A percentile compares a stretch with the other conserved stretches of the same genome.
These are phyloP conservation scores for Catostomus latipinnis DNA, from an alignment of 2,797 vertebrate species.

Conservation along the genomic window DNA sequence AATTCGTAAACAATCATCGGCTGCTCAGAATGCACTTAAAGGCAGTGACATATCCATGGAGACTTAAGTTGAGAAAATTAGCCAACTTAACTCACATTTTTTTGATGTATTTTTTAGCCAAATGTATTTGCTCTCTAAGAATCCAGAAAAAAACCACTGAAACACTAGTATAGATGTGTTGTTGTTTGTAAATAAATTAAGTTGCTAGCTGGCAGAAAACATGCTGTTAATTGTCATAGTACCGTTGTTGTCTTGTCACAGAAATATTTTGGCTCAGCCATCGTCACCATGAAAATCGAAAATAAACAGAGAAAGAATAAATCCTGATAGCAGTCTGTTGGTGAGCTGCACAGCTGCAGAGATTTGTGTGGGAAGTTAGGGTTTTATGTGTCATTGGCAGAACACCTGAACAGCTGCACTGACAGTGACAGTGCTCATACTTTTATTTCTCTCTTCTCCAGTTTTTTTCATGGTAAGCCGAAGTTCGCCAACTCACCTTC, in stretches of 20 bases:
- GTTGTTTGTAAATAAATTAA: too few relatives aligned
- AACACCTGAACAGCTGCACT: constrained; percentile 63
- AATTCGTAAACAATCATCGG: constrained; percentile 44
- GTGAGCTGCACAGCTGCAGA: constrained; percentile 54
- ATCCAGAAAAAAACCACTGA: too few relatives aligned
- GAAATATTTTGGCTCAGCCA: neutral
- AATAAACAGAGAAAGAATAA: constrained; percentile 40
- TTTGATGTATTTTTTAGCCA: too few relatives aligned
- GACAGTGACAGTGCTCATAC: constrained; percentile 43
- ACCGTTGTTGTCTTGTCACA: neutral
- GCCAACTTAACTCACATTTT: too few relatives aligned
- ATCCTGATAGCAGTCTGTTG: constrained; percentile 25
- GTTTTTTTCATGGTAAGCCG: constrained; percentile 44
- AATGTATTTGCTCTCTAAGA: too few relatives aligned
- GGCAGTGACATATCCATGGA: constrained; percentile 39
- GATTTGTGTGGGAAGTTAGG: constrained; percentile 61
- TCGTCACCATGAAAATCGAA: constrained; percentile 13
- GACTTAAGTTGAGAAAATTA: constrained; percentile 18
- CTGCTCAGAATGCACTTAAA: constrained; percentile 11
- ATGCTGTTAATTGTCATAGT: too few relatives aligned
- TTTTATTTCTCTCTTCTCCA: constrained; percentile 56
- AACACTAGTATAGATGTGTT: too few relatives aligned
- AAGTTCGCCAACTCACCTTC: constrained; percentile 38
- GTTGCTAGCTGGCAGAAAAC: too few relatives aligned
- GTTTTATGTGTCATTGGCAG: constrained; percentile 60